These are phyloP conservation scores for Sparidentex hasta DNA, from an alignment of 2,797 vertebrate genomes.

Conservation along the genomic window DNA sequence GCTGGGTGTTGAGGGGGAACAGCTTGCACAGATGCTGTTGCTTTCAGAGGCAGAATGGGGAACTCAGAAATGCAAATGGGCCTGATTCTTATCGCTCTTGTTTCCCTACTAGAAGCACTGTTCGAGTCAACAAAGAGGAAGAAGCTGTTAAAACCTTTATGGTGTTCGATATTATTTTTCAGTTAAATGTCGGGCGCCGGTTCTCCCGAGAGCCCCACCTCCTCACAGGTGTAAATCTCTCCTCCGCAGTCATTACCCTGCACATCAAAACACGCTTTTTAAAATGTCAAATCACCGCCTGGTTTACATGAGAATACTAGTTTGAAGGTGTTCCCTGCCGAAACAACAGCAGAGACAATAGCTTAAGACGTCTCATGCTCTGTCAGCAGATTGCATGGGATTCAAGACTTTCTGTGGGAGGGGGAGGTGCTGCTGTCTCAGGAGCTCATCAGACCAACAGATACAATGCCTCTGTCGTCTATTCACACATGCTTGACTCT, in stretches of 20 bases:
- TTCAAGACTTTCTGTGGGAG: slow-evolving; percentile 32
- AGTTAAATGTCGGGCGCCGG: slow-evolving; percentile 1
- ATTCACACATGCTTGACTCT: slow-evolving; percentile 35
- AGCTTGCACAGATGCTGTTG: slow-evolving; percentile 61
- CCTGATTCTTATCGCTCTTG: slow-evolving; percentile 70
- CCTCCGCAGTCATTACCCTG: background rate
- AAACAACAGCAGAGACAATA: slow-evolving; percentile 55
- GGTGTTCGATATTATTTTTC: slow-evolving; percentile 22
- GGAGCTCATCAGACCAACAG: slow-evolving; percentile 50
- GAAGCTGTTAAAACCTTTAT: slow-evolving; percentile 34
- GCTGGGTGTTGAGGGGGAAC: slow-evolving; percentile 44
- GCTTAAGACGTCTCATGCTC: slow-evolving; percentile 40
- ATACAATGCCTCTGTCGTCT: slow-evolving; percentile 59
- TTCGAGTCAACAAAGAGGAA: slow-evolving; percentile 72
- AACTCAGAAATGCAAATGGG: slow-evolving; percentile 85
- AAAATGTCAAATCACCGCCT: slow-evolving; percentile 17
- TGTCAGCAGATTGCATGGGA: slow-evolving; percentile 71
- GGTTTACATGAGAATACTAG: slow-evolving; percentile 28
- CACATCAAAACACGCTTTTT: slow-evolving; percentile 1
- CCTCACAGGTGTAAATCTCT: background rate
- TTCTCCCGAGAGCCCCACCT: slow-evolving; percentile 5
- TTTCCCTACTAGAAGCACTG: slow-evolving; percentile 73
- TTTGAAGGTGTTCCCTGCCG: slow-evolving; percentile 30
- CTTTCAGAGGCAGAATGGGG: slow-evolving; percentile 79
- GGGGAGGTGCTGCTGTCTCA: slow-evolving; percentile 37